A percentile compares a stretch with the other conserved stretches of the same genome.
phyloP scores from a whole-genome alignment of 2,797 vertebrate genomes.

The Poecilia picta region DNA sequence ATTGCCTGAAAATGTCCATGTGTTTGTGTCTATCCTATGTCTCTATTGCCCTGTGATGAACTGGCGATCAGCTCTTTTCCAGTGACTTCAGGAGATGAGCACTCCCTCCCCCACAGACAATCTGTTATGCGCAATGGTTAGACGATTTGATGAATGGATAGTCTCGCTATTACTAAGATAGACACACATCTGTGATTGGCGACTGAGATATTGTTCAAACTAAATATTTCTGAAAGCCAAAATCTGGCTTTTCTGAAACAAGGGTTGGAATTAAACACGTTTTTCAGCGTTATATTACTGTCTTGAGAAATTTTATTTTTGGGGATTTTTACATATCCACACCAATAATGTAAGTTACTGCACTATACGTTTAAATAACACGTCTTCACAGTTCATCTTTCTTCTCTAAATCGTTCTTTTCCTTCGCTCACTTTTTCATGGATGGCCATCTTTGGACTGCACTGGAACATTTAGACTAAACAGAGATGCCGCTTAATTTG shows the following conservation, averaged over 20 bases:
- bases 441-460: conserved; percentile 41
- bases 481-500: conserved; percentile 46
- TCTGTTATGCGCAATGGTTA: too few species aligned
- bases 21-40: too few species aligned
- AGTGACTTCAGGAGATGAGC: too few species aligned
- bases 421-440: conserved; percentile 35
- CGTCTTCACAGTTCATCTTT: conserved; percentile 4
- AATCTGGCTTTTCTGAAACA: neutral
- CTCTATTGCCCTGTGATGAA: too few species aligned
- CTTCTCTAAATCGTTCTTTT: neutral
- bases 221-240: neutral
- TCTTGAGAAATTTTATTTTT: neutral
- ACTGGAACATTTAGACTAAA: conserved; percentile 43
- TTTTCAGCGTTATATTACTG: neutral
- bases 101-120: too few species aligned
- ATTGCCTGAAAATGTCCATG: too few species aligned
- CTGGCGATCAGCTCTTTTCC: too few species aligned
- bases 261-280: neutral
- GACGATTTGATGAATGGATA: too few species aligned
- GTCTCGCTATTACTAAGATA: too few species aligned
- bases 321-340: neutral
- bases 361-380: neutral
- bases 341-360: neutral
- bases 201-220: neutral
- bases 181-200: neutral